A percentile compares a stretch with the other conserved stretches of the same genome.
These are phyloP conservation scores for Diadegma fenestrale DNA, from an alignment of 2,888 invertebrate species.

Conservation along the genomic window DNA sequence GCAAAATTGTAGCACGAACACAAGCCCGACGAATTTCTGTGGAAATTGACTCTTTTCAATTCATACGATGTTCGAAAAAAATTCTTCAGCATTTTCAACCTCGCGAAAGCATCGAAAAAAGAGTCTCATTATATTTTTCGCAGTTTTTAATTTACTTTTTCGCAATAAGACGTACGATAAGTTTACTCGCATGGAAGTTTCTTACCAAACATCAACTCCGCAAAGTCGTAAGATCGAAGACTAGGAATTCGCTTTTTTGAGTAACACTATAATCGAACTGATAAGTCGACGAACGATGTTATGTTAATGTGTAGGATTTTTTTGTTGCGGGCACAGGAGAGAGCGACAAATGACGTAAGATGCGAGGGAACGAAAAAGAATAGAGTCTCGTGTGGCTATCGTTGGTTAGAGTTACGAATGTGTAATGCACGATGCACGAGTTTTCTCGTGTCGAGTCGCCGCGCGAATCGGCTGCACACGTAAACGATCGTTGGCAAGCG, in stretches of 20 bases:
- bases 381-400: conserved; percentile 8
- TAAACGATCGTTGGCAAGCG: conserved; percentile 25
- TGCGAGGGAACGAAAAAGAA: conserved; percentile 4
- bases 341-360: conserved; percentile 68
- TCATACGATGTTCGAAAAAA: not conserved
- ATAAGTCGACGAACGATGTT: not conserved
- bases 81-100: not conserved
- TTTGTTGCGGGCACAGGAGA: conserved; percentile 34
- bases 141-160: not conserved
- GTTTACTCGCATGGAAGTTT: too few species aligned
- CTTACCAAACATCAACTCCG: too few species aligned
- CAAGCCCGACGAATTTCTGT: not conserved
- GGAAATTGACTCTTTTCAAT: not conserved
- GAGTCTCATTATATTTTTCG: not conserved
- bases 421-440: conserved; percentile 13
- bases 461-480: conserved; percentile 21
- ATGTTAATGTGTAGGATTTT: not conserved
- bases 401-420: not conserved
- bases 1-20: conserved; percentile 9
- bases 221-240: not conserved
- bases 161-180: too few species aligned
- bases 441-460: conserved; percentile 36
- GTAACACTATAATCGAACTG: not conserved
- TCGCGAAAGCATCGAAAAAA: not conserved
- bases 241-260: not conserved